Conservation (phyloP, 2,797 vertebrate species). For the Garrulus glandarius region DNA sequence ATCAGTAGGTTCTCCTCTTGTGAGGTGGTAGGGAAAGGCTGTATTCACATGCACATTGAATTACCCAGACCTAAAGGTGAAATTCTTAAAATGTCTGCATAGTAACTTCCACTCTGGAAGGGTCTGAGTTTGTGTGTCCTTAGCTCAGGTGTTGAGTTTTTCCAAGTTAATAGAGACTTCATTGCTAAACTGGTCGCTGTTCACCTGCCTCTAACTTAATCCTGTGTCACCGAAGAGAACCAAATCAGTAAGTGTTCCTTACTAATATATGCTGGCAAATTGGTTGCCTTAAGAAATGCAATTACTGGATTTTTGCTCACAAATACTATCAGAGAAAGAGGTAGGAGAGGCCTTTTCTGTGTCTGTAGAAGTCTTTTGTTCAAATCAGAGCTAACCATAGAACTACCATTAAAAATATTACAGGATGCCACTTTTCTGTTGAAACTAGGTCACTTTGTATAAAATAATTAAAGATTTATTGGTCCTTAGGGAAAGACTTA, state of each 20-base stretch:
- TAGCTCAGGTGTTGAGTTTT: neutral
- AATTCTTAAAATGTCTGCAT: neutral
- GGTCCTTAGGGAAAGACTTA: constrained; percentile 7
- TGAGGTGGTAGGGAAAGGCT: neutral
- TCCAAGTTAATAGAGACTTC: neutral
- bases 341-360: neutral
- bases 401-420: neutral
- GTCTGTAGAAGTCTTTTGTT: neutral
- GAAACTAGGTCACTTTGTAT: constrained; percentile 45
- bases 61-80: neutral
- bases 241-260: neutral
- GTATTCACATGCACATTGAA: neutral
- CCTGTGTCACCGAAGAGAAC: neutral
- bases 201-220: neutral
- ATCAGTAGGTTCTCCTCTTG: neutral
- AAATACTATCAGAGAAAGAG: neutral
- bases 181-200: neutral
- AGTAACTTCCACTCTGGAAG: neutral
- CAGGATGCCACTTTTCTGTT: neutral
- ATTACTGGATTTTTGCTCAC: neutral
- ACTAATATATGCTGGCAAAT: neutral
- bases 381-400: neutral
- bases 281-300: neutral
- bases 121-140: too few species aligned
- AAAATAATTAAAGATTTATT: constrained; percentile 61